Conservation (phyloP, 2,888 invertebrate species). For the Drosophila falleni region DNA sequence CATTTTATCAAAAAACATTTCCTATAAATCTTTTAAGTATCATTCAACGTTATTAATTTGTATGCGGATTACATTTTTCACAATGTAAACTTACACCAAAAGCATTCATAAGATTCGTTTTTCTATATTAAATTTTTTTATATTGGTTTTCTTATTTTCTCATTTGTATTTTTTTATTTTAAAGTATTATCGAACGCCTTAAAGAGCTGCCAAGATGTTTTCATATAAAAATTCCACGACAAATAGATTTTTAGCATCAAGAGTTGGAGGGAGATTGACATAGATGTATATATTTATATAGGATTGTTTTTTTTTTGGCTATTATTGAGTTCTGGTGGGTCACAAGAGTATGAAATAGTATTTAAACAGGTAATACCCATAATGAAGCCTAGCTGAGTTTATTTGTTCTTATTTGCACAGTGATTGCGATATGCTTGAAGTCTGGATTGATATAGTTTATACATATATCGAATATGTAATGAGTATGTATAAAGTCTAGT, state of each 20-base stretch:
- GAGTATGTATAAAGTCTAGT: constrained; percentile 33
- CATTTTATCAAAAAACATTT: constrained; percentile 71
- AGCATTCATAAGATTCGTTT: constrained; percentile 84
- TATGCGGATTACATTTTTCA: constrained; percentile 51
- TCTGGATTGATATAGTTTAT: constrained; percentile 46
- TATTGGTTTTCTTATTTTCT: constrained; percentile 20
- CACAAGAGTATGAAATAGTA: constrained; percentile 21
- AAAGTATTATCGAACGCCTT: constrained; percentile 31
- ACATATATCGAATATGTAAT: constrained; percentile 26
- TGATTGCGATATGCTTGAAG: constrained; percentile 74
- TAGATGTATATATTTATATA: constrained; percentile 10
- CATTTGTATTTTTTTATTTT: constrained; percentile 9
- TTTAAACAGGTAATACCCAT: constrained; percentile 13
- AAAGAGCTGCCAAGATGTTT: constrained; percentile 47
- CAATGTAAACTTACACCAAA: constrained; percentile 78
- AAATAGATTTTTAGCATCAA: constrained; percentile 59
- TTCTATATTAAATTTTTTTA: constrained; percentile 62
- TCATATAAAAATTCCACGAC: constrained; percentile 65
- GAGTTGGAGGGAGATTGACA: constrained; percentile 57
- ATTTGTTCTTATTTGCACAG: constrained; percentile 52
- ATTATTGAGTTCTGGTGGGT: constrained; percentile 61
- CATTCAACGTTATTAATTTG: constrained; percentile 66
- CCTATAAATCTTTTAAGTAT: constrained; percentile 72
- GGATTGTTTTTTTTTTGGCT: constrained; percentile 42
- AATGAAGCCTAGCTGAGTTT: constrained; percentile 55